Evolutionary conservation across 2,797 vertebrate species (phyloP), one percentile per base, ranked within the genome.

Genomic region (Sebastes iracundus): DNA sequence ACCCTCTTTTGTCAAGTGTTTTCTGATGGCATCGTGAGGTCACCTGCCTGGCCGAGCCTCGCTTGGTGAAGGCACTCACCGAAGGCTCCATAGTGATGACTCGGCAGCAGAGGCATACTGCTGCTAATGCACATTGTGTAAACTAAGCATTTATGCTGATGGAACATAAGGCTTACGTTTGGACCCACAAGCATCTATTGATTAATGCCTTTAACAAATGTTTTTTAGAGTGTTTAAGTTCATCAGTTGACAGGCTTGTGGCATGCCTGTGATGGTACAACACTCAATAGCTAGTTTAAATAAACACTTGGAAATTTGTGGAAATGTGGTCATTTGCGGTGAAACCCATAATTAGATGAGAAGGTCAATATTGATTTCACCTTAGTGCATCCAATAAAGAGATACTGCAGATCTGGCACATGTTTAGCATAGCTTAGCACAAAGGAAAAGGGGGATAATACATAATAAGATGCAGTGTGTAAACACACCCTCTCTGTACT

Each of bases 141-240:
- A 77, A 65, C 83, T 55, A 77, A 83, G 85, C 87, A 77, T 83
- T 92, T 90, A 72, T 87, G 79, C 83, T 91, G 84, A 91, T 86
- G 77, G 72, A 23, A 66, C 75, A 76, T 87, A 76, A 81, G 75
- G 23, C 78, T 85, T 74, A 66, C 59, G 52, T 71, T 85, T 80
- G 81, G 63, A 82, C 81, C 76, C 52, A 12, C 67, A 56, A 76
- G 80, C 86, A 74, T 83, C 55, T 84, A 88, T 92, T 66, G 88
- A 91, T 83, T 49, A 65, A 85, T 68, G 27, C 23, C 60, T 85
- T 59, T 84, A 85, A 75, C 79, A 74, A 82, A 86, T 72, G 60
- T 68, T 77, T 75, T 75, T 63, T 72, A 20, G 4, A 65, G 73
- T 70, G 74, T 75, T 74, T 35, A 73, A 42, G 75, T 58, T 66